Evolutionary conservation across 30 jellyfish, hydroid and myxozoan species (phyloP).

Genomic region (Euphysa ruthae): DNA sequence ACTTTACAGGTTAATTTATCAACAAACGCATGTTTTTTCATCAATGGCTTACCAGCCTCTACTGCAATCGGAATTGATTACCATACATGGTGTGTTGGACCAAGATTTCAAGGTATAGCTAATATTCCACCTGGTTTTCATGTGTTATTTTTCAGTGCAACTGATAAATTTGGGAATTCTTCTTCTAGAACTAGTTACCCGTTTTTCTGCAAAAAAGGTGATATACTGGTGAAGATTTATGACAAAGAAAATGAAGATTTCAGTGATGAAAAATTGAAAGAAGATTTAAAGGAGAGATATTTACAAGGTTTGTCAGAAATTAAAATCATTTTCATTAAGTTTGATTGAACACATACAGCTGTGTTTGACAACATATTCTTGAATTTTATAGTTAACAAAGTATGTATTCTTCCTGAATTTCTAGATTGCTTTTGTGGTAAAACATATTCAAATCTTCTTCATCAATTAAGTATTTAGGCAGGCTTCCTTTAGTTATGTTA

Average conservation of each 20-base stretch:
- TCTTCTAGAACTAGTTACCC: conserved; percentile 73
- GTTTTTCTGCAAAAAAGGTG: conserved; percentile 15
- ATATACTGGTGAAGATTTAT: conserved; percentile 1
- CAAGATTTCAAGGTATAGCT: conserved; percentile 54
- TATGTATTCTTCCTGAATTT: too few relatives aligned
- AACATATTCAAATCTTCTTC: too few relatives aligned
- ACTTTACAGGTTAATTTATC: neutral
- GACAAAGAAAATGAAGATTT: conserved; percentile 14
- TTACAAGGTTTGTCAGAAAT: neutral
- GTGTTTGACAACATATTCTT: too few relatives aligned
- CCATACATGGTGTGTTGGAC: conserved; percentile 81
- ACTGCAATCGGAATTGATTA: conserved; percentile 86
- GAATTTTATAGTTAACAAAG: too few relatives aligned
- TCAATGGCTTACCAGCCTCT: conserved; percentile 57
- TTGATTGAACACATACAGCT: too few relatives aligned
- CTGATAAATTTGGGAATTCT: conserved; percentile 33
- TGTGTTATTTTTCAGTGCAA: conserved; percentile 52
- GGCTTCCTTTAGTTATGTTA: too few relatives aligned
- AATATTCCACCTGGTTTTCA: conserved; percentile 81
- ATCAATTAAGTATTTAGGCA: too few relatives aligned
- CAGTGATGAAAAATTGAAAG: neutral
- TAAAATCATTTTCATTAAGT: too few relatives aligned
- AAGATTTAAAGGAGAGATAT: conserved; percentile 12
- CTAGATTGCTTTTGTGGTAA: too few relatives aligned
- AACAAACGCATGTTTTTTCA: conserved; percentile 21